Conservation (phyloP, 2,888 invertebrate species). For the Tholera decimalis region DNA sequence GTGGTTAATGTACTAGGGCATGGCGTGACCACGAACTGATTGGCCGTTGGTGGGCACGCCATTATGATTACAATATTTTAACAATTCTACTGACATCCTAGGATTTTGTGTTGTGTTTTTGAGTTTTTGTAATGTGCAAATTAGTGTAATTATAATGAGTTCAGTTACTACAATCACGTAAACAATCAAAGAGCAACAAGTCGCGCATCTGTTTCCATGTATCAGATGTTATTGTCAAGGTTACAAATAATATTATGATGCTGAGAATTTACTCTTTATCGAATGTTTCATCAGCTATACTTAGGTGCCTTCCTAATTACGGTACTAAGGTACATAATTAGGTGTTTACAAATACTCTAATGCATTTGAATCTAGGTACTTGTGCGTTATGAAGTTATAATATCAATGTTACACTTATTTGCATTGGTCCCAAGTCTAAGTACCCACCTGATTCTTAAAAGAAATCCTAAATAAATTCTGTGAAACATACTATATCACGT, state of each 20-base stretch:
- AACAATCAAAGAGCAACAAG: slow-evolving; percentile 10
- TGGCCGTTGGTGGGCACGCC: neutral
- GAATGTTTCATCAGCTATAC: neutral
- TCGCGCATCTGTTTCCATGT: slow-evolving; percentile 24
- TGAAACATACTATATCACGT: slow-evolving; percentile 4
- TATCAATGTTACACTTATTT: slow-evolving; percentile 16
- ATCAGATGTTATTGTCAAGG: slow-evolving; percentile 42
- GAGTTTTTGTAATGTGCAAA: neutral
- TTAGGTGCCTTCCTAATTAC: neutral
- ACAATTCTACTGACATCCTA: neutral
- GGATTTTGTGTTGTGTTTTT: neutral
- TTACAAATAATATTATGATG: slow-evolving; percentile 15
- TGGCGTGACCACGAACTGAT: neutral
- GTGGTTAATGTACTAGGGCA: slow-evolving; percentile 6
- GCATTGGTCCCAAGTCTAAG: neutral
- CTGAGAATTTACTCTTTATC: slow-evolving; percentile 3
- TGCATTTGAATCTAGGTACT: neutral
- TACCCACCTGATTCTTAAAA: slow-evolving; percentile 21
- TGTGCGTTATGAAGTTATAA: slow-evolving; percentile 1
- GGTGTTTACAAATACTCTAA: slow-evolving; percentile 2
- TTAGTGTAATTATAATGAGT: neutral
- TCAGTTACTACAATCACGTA: slow-evolving; percentile 1
- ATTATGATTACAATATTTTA: neutral
- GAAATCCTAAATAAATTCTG: slow-evolving; percentile 11
- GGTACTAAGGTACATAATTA: slow-evolving; percentile 9